phyloP scores from a whole-genome alignment of 2,113 vertebrate genomes.

The Chloebia gouldiae region DNA sequence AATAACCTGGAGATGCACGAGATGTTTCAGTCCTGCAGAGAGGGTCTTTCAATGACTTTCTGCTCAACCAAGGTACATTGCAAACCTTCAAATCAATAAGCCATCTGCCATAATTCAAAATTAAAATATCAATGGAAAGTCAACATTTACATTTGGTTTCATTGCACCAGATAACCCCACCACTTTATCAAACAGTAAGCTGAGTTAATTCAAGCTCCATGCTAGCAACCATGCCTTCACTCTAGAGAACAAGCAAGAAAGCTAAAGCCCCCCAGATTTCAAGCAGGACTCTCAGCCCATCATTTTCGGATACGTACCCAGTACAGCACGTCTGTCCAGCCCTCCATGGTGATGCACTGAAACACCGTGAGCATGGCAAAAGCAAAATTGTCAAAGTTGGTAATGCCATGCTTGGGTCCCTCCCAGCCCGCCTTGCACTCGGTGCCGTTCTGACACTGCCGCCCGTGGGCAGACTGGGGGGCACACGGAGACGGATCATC shows the following conservation, averaged over 20 bases:
- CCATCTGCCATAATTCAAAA: background rate
- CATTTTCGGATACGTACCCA: slow-evolving; percentile 85
- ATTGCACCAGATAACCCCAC: background rate
- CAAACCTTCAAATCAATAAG: background rate
- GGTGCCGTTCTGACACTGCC: slow-evolving; percentile 88
- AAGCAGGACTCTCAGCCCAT: background rate
- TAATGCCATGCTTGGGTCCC: slow-evolving; percentile 96
- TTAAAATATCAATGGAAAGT: background rate
- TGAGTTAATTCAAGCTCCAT: slow-evolving; percentile 13
- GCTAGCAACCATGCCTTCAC: background rate
- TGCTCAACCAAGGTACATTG: background rate
- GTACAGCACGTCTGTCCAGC: slow-evolving; percentile 97
- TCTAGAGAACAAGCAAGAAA: background rate
- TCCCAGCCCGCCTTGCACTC: slow-evolving; percentile 89
- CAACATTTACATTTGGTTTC: background rate
- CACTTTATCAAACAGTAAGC: background rate
- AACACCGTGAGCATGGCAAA: slow-evolving; percentile 99
- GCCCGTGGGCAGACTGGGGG: slow-evolving; percentile 81
- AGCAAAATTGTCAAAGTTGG: slow-evolving; percentile 99
- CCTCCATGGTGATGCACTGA: slow-evolving; percentile 99
- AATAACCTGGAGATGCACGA: background rate
- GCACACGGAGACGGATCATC: slow-evolving; percentile 93
- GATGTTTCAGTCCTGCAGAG: background rate
- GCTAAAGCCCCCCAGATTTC: background rate
- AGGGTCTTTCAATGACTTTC: background rate